Base-by-base conservation (phyloP, 2,113 vertebrate genomes). In the Stictonetta naevosa region DNA sequence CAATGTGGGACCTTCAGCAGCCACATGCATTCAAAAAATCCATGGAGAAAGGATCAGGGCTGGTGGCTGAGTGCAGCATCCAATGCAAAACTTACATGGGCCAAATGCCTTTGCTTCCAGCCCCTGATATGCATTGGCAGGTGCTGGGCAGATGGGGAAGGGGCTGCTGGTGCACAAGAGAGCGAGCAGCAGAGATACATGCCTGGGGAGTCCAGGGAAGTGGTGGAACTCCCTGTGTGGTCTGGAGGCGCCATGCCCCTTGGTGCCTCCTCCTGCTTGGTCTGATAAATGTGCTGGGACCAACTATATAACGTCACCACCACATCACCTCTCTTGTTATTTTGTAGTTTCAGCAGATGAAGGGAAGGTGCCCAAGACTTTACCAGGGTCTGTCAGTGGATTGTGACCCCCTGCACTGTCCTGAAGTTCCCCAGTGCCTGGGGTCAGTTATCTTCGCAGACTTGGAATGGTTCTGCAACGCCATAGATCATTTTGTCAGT, bases 81-180 rank as follows among this genome's bases (percentile, higher is more conserved):
- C 2, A 1, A n/a, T 0, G 4, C 34, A 68, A 50, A 62, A 60
- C 4, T 42, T 53, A 19, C 18, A 20, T n/a, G 38, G 21, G 44
- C n/a, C 40, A 79, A 60, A 67, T 36, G 15, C 31, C 7, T 60
- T 38, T 73, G 36, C 66, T 42, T 78, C 53, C 60, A 78, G 40
- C 40, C 6, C 23, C 16, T 6, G 2, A 33, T 4, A 42, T 31
- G 40, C 25, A 28, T 12, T 18, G 4, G 28, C 20, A 55, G n/a
- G 31, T 0, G 3, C 5, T 1, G 44, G 8, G 17, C 1, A 1
- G 67, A 44, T 53, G n/a, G 25, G 25, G 46, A 83, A 78, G 29
- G 9, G 5, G 34, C 42, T 53, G 58, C 38, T 46, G 59, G 71
- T 12, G 34, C 13, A 13, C 2, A 25, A 73, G 34, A 26, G 34